phyloP scores from a whole-genome alignment of 2,888 invertebrate genomes.

The Mythimna vitellina region DNA sequence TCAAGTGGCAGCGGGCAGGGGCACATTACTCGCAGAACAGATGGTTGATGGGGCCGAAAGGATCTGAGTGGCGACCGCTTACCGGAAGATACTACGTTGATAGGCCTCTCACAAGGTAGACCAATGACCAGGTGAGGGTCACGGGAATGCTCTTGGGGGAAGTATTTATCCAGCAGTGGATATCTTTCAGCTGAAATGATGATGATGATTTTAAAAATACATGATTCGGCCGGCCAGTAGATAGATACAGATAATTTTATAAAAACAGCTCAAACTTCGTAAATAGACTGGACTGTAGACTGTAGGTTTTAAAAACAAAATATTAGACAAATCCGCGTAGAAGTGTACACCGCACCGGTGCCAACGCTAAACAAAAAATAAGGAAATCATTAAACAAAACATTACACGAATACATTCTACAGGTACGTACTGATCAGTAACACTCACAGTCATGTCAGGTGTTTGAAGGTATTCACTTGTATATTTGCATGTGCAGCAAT shows the following conservation, averaged over 20 bases:
- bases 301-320: conserved; percentile 15
- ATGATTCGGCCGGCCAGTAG: background rate
- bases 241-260: background rate
- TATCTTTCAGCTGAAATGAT: too few species aligned
- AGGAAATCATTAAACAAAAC: conserved; percentile 22
- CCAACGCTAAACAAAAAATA: conserved; percentile 25
- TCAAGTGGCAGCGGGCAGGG: too few species aligned
- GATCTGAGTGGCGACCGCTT: too few species aligned
- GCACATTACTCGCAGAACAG: too few species aligned
- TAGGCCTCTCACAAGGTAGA: too few species aligned
- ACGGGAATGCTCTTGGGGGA: too few species aligned
- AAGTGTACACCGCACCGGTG: conserved; percentile 14
- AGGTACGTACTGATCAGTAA: background rate
- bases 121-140: too few species aligned
- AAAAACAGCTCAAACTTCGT: conserved; percentile 1
- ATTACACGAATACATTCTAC: conserved; percentile 6
- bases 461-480: background rate
- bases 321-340: background rate
- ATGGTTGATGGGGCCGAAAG: too few species aligned
- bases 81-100: too few species aligned
- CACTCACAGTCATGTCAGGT: background rate
- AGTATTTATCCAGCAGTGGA: too few species aligned
- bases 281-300: conserved; percentile 2
- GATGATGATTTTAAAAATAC: too few species aligned
- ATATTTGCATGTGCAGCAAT: background rate